Evolutionary conservation across 92 coral and sea anemone species (phyloP).

Genomic region (Epizoanthus rinbou): DNA sequence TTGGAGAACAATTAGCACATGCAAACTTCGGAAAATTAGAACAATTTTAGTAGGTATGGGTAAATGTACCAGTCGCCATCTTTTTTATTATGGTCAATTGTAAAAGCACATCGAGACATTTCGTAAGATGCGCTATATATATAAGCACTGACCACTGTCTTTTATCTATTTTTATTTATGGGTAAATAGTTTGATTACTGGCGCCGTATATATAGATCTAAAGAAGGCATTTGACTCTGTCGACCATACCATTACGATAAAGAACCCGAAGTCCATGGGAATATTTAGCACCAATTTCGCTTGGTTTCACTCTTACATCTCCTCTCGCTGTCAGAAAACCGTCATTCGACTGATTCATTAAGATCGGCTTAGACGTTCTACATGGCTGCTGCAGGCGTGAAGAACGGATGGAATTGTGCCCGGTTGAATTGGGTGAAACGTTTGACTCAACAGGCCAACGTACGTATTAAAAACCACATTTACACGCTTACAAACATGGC

Average conservation of each 20-base stretch:
- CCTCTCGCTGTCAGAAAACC: conserved; percentile 36
- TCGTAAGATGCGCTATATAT: no score
- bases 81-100: no score
- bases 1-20: no score
- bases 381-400: conserved; percentile 10
- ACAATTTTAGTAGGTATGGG: no score
- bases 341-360: not conserved
- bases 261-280: conserved; percentile 35
- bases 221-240: conserved; percentile 40
- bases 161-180: conserved; percentile 10
- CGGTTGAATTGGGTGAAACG: no score
- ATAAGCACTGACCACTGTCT: no score
- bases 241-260: conserved; percentile 34
- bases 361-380: not conserved
- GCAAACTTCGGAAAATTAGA: no score
- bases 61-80: no score
- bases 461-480: no score
- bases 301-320: conserved; percentile 34
- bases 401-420: conserved; percentile 41
- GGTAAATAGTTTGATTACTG: conserved; percentile 22
- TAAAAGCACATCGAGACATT: no score
- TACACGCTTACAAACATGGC: no score
- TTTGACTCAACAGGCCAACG: no score
- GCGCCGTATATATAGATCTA: conserved; percentile 30
- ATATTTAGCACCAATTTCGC: conserved; percentile 31